Evolutionary conservation across 2,888 invertebrate genomes (phyloP).

Genomic region (Timema cristinae): DNA sequence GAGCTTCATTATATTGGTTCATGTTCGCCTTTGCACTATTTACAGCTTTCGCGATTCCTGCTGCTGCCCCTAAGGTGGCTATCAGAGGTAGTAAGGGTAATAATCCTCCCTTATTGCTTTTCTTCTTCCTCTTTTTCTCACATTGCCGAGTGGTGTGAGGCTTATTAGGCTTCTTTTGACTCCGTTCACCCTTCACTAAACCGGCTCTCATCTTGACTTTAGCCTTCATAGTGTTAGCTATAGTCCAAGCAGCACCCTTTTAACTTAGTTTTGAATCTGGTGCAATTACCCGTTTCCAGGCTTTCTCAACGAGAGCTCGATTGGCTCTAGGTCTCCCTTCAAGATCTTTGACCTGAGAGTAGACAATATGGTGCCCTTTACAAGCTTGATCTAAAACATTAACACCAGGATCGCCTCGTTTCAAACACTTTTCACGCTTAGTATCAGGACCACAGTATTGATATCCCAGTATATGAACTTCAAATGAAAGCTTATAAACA

Average conservation of each 20-base stretch:
- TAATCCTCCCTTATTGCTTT: too few species aligned
- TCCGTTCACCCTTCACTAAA: too few species aligned
- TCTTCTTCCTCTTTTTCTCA: too few species aligned
- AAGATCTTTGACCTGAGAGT: conserved; percentile 30
- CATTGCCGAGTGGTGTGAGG: too few species aligned
- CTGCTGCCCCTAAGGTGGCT: too few species aligned
- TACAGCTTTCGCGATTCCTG: too few species aligned
- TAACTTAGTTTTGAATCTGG: background rate
- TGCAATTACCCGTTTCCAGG: background rate
- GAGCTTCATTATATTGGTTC: too few species aligned
- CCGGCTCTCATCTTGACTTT: too few species aligned
- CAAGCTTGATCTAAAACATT: conserved; percentile 39
- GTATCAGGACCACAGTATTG: conserved; percentile 30
- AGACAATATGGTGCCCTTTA: conserved; percentile 40
- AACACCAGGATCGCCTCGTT: conserved; percentile 39
- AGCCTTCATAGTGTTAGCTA: background rate
- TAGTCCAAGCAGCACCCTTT: background rate
- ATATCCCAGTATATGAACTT: conserved; percentile 29
- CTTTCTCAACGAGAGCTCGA: background rate
- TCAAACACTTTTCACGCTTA: conserved; percentile 32
- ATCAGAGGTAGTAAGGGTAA: too few species aligned
- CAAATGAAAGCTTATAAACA: conserved; percentile 22
- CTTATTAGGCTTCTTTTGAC: too few species aligned
- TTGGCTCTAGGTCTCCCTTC: conserved; percentile 15
- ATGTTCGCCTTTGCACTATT: too few species aligned